These are phyloP conservation scores for Epirrhoe tristata DNA, from an alignment of 2,888 invertebrate genomes.

Conservation along the genomic window DNA sequence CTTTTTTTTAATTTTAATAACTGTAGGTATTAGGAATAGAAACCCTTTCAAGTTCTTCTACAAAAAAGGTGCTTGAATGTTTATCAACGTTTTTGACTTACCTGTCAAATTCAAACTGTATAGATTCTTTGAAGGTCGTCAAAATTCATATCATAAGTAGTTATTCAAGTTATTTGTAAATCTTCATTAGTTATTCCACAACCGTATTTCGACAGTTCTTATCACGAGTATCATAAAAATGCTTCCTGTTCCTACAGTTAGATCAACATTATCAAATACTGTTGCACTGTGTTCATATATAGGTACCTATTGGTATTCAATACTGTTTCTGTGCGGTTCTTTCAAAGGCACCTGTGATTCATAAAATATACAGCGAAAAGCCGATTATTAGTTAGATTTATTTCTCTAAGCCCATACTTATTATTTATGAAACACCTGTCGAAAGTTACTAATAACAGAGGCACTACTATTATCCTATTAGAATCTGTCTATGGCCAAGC, in stretches of 20 bases:
- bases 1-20: no score
- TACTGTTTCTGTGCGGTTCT: background rate
- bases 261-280: background rate
- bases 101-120: no score
- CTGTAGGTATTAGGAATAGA: no score
- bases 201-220: conserved; percentile 31
- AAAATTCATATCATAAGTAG: background rate
- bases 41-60: no score
- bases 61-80: no score
- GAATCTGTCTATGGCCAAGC: background rate
- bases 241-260: conserved; percentile 23
- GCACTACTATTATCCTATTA: background rate
- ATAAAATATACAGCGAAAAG: background rate
- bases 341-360: conserved; percentile 1
- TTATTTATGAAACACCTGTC: conserved; percentile 4
- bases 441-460: background rate
- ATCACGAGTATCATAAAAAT: conserved; percentile 18
- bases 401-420: background rate
- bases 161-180: background rate
- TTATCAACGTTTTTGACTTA: no score
- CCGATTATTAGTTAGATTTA: conserved; percentile 8
- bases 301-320: background rate
- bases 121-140: background rate
- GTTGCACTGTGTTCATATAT: background rate
- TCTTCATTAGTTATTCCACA: conserved; percentile 31